Conservation (phyloP, 1,140 invertebrate species). For the Colletes latitarsis region DNA sequence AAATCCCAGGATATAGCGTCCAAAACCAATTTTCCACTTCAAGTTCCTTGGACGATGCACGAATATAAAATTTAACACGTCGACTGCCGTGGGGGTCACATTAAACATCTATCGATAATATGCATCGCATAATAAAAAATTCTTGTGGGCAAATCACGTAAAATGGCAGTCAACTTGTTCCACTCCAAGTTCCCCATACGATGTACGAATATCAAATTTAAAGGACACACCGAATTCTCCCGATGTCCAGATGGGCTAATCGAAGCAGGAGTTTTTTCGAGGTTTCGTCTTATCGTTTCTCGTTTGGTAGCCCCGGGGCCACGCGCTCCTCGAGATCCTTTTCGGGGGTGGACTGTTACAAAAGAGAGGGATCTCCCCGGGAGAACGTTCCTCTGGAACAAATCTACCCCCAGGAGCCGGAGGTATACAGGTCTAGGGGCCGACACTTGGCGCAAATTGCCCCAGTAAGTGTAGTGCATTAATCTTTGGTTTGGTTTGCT, state of each 20-base stretch:
- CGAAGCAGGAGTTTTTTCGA: not conserved
- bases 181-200: too few relatives aligned
- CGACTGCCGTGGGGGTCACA: too few relatives aligned
- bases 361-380: constrained; percentile 52
- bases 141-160: too few relatives aligned
- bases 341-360: constrained; percentile 29
- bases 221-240: too few relatives aligned
- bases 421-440: constrained; percentile 63
- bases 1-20: too few relatives aligned
- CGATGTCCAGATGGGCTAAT: not conserved
- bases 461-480: constrained; percentile 81
- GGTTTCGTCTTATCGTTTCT: not conserved
- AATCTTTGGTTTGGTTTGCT: constrained; percentile 80
- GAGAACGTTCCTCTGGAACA: constrained; percentile 53
- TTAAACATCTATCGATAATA: too few relatives aligned
- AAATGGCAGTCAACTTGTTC: too few relatives aligned
- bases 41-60: too few relatives aligned
- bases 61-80: too few relatives aligned
- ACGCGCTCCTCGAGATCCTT: constrained; percentile 27
- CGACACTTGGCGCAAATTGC: constrained; percentile 80
- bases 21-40: too few relatives aligned
- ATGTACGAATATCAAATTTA: too few relatives aligned
- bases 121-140: too few relatives aligned
- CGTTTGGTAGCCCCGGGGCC: not conserved
- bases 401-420: constrained; percentile 61